Conservation (phyloP, 1,140 invertebrate genomes). For the Drosophila burlai region DNA sequence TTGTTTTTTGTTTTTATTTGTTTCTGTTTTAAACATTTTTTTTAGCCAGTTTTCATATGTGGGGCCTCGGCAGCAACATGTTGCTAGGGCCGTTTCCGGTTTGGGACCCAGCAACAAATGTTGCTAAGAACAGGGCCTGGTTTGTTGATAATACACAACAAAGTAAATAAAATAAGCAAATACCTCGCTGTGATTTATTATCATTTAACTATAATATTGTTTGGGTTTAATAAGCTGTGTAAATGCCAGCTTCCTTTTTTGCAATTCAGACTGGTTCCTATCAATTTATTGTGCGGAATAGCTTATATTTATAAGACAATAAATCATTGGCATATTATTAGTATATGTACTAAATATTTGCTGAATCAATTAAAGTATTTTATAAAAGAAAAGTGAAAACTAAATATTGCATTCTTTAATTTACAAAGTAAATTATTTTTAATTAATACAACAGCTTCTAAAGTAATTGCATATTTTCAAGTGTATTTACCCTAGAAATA, state of each 20-base stretch:
- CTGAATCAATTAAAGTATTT: background rate
- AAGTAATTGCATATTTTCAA: slow-evolving; percentile 4
- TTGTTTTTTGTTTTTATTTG: slow-evolving; percentile 39
- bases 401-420: background rate
- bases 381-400: too few species aligned
- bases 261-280: slow-evolving; percentile 13
- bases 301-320: background rate
- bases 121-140: slow-evolving; percentile 3
- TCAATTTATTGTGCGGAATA: slow-evolving; percentile 1
- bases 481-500: background rate
- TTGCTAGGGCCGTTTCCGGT: slow-evolving; percentile 52
- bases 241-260: slow-evolving; percentile 6
- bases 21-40: slow-evolving; percentile 50
- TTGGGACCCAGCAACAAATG: slow-evolving; percentile 5
- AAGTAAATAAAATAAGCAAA: background rate
- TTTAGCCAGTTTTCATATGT: slow-evolving; percentile 58
- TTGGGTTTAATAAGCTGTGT: slow-evolving; percentile 3
- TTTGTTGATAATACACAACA: background rate
- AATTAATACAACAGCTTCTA: background rate
- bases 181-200: slow-evolving; percentile 7
- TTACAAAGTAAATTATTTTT: background rate
- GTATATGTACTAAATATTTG: background rate
- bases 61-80: slow-evolving; percentile 25
- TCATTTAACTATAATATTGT: background rate
- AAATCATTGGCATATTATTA: background rate